Evolutionary conservation across 2,113 vertebrate genomes (phyloP).

Genomic region (Choloepus hoffmanni): DNA sequence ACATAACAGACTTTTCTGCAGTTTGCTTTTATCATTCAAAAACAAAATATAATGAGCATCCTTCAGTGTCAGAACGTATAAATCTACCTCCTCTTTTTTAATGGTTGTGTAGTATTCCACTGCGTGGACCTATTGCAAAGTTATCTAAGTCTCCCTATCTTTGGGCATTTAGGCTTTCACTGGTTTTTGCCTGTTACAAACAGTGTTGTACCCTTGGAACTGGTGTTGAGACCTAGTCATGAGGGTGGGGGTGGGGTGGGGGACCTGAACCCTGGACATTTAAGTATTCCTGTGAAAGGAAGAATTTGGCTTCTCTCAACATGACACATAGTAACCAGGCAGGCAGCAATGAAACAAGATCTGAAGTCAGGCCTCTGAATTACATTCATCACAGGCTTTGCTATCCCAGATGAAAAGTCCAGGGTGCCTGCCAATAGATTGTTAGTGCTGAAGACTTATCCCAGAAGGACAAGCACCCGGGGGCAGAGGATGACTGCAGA

Average conservation of each 20-base stretch:
- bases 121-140: neutral
- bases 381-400: conserved; percentile 22
- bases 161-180: neutral
- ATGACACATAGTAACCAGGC: neutral
- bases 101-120: neutral
- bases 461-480: neutral
- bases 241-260: neutral
- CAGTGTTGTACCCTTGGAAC: neutral
- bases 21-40: neutral
- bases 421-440: neutral
- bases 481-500: neutral
- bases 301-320: neutral
- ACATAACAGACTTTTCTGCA: neutral
- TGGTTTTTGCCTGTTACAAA: neutral
- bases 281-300: neutral
- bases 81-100: neutral
- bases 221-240: neutral
- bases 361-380: conserved; percentile 32
- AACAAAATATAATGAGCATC: neutral
- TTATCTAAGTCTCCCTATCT: neutral
- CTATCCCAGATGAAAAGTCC: neutral
- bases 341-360: conserved; percentile 29
- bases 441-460: neutral
- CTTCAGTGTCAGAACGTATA: neutral
- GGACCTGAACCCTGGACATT: neutral